phyloP scores from a whole-genome alignment of 2,797 vertebrate genomes.

The Pseudomugil gertrudae region DNA sequence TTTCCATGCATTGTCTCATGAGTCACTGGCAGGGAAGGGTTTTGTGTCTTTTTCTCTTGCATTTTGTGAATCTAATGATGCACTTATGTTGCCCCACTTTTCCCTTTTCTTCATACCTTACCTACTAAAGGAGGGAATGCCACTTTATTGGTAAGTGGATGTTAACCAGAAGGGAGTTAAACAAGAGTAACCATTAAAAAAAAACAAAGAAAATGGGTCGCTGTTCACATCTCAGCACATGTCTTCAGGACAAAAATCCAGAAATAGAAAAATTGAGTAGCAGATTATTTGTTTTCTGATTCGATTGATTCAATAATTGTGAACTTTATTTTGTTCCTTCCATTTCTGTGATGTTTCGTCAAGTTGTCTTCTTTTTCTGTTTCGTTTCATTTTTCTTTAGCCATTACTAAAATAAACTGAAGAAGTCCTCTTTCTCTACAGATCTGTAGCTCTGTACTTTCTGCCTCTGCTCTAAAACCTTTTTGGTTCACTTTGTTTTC shows the following conservation, averaged over 20 bases:
- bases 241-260: conserved; percentile 94
- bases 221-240: conserved; percentile 97
- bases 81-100: conserved; percentile 99
- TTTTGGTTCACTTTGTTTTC: conserved; percentile 79
- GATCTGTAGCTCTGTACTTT: conserved; percentile 82
- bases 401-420: conserved; percentile 78
- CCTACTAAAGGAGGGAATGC: conserved; percentile 99
- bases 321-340: conserved; percentile 93
- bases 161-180: conserved; percentile 99
- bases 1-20: conserved; percentile 87
- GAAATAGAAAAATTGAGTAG: conserved; percentile 89
- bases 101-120: conserved; percentile 99
- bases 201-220: conserved; percentile 92
- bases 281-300: conserved; percentile 92
- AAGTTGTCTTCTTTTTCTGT: conserved; percentile 87
- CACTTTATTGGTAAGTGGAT: conserved; percentile 99
- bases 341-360: conserved; percentile 96
- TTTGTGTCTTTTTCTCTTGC: conserved; percentile 99
- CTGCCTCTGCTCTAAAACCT: conserved; percentile 79
- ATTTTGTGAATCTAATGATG: conserved; percentile 99
- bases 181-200: conserved; percentile 85
- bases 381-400: conserved; percentile 82
- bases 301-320: conserved; percentile 97
- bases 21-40: conserved; percentile 90
- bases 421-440: conserved; percentile 84